Evolutionary conservation across 2,797 vertebrate species (phyloP).

Genomic region (Buphagus erythrorhynchus): DNA sequence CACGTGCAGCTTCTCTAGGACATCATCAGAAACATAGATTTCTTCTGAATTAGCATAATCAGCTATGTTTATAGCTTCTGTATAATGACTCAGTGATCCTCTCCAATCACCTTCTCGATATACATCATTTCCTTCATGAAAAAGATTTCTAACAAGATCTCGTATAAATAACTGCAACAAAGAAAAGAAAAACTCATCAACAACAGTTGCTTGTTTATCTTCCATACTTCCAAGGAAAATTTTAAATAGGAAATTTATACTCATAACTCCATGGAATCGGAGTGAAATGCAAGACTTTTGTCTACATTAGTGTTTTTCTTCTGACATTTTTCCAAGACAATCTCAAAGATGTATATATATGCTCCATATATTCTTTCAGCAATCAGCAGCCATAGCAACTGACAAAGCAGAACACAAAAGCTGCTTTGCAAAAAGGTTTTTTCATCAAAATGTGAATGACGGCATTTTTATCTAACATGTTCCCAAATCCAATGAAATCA

Average conservation of each 20-base stretch:
- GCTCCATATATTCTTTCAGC: neutral
- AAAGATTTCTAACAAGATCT: constrained; percentile 92
- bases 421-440: neutral
- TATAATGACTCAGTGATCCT: constrained; percentile 89
- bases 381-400: constrained; percentile 1
- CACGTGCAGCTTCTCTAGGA: constrained; percentile 89
- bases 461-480: neutral
- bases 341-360: neutral
- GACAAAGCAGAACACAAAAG: neutral
- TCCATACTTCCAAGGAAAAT: neutral
- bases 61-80: constrained; percentile 91
- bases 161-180: constrained; percentile 88
- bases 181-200: neutral
- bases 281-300: neutral
- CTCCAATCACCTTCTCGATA: constrained; percentile 90
- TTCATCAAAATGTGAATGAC: neutral
- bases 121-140: constrained; percentile 93
- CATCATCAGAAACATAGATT: constrained; percentile 82
- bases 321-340: neutral
- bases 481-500: neutral
- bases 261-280: neutral
- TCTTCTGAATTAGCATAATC: constrained; percentile 94
- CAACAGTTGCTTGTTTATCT: neutral
- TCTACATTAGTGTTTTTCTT: neutral
- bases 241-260: neutral